Evolutionary conservation across 1,140 invertebrate genomes (phyloP).

Genomic region (Drosophila biarmipes): DNA sequence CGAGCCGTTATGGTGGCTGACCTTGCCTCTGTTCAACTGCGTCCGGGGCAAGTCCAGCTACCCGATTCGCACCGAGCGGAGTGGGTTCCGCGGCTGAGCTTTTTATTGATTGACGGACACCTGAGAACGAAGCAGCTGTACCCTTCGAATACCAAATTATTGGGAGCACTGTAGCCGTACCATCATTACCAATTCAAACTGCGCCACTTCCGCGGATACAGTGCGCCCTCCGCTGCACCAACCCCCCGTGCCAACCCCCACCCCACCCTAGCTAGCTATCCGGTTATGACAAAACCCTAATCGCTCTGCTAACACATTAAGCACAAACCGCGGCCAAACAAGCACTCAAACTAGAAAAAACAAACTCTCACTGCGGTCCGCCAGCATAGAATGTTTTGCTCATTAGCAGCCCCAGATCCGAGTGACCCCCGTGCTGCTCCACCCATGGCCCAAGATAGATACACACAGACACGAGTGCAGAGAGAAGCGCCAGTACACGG

Average conservation of each 20-base stretch:
- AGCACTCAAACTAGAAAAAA: constrained; percentile 12
- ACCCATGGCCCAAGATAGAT: constrained; percentile 17
- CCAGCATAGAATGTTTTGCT: constrained; percentile 36
- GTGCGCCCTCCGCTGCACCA: neutral
- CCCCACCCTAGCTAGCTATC: neutral
- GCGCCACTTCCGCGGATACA: neutral
- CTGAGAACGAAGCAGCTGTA: constrained; percentile 52
- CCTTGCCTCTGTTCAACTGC: constrained; percentile 25
- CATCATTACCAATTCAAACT: constrained; percentile 28
- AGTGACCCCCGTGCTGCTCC: neutral
- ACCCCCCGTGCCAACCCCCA: neutral
- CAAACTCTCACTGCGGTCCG: neutral
- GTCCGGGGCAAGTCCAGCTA: neutral
- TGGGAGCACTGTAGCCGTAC: constrained; percentile 18
- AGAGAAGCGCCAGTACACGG: constrained; percentile 28
- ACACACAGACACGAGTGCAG: neutral
- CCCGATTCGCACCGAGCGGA: neutral
- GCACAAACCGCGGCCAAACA: constrained; percentile 2
- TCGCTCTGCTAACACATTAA: constrained; percentile 20
- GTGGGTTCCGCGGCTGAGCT: neutral
- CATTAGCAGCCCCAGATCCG: constrained; percentile 30
- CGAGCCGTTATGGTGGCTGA: constrained; percentile 24
- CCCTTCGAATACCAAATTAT: constrained; percentile 10
- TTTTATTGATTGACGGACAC: constrained; percentile 34
- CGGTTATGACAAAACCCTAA: constrained; percentile 24